A percentile compares a stretch with the other conserved stretches of the same genome.
phyloP scores from a whole-genome alignment of 1,140 invertebrate genomes.

The Branchinecta lindahli region DNA sequence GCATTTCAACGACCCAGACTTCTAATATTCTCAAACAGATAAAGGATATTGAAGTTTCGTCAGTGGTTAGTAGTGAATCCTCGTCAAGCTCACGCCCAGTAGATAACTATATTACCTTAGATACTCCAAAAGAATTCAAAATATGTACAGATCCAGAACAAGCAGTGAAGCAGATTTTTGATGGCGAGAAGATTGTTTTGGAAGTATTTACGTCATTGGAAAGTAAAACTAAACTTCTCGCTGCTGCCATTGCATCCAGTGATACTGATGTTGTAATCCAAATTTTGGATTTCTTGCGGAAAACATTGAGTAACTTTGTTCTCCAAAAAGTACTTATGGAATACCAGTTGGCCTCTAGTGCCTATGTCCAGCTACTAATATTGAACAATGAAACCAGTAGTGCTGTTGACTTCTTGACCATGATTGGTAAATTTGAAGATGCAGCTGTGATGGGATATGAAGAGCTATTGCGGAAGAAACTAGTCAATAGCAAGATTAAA shows the following conservation, averaged over 20 bases:
- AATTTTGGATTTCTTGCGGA: background rate
- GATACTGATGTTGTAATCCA: constrained; percentile 8
- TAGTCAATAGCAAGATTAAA: background rate
- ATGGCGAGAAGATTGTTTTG: background rate
- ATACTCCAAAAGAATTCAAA: background rate
- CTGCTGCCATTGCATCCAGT: background rate
- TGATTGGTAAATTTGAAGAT: background rate
- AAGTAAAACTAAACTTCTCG: background rate
- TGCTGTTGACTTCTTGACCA: background rate
- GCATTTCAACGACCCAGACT: background rate
- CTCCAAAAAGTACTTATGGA: background rate
- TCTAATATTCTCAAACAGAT: background rate
- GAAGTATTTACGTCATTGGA: background rate
- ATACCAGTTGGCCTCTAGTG: background rate
- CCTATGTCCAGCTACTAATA: background rate
- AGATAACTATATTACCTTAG: background rate
- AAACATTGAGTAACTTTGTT: background rate
- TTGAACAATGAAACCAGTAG: background rate
- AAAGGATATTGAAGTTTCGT: background rate
- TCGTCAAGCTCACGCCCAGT: background rate
- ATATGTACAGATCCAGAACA: background rate
- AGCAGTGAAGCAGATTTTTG: background rate
- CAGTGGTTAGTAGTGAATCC: background rate
- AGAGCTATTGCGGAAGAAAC: background rate
- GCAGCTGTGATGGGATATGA: background rate